phyloP scores from a whole-genome alignment of 2,888 invertebrate species.

The Drosophila hawaiiensis region DNA sequence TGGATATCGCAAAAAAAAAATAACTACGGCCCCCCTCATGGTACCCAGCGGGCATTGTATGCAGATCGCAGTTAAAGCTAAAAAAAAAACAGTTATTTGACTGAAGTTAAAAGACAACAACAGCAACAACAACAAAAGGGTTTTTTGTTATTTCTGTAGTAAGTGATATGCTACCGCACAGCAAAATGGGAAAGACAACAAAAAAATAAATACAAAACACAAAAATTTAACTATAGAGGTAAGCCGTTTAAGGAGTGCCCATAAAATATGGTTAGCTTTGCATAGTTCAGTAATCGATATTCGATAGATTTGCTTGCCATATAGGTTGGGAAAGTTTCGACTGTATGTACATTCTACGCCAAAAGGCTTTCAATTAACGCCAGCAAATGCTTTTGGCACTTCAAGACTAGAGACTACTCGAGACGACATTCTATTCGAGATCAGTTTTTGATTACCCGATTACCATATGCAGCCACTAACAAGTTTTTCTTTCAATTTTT shows the following conservation, averaged over 20 bases:
- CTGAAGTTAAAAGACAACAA: conserved; percentile 7
- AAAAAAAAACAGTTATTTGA: conserved; percentile 39
- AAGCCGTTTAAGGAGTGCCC: conserved; percentile 59
- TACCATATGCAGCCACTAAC: conserved; percentile 51
- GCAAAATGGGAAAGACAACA: not conserved
- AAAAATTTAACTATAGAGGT: conserved; percentile 12
- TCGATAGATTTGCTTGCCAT: conserved; percentile 42
- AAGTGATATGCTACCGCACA: conserved; percentile 65
- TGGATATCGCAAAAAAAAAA: conserved; percentile 36
- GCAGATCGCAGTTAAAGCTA: conserved; percentile 56
- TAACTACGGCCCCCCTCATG: conserved; percentile 10
- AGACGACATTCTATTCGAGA: conserved; percentile 59
- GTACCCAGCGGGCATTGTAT: conserved; percentile 66
- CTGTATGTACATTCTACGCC: conserved; percentile 59
- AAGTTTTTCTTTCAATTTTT: conserved; percentile 30
- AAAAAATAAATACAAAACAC: not conserved
- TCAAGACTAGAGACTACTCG: not conserved
- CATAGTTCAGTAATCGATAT: conserved; percentile 51
- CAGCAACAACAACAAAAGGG: conserved; percentile 29
- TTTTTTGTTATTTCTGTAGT: conserved; percentile 32
- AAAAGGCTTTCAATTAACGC: conserved; percentile 60
- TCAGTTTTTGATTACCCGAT: conserved; percentile 47
- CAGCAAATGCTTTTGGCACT: conserved; percentile 3
- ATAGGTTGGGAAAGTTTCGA: conserved; percentile 25
- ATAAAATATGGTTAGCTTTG: conserved; percentile 27